Conservation (phyloP, 2,113 vertebrate genomes). For the Hippolais icterina region DNA sequence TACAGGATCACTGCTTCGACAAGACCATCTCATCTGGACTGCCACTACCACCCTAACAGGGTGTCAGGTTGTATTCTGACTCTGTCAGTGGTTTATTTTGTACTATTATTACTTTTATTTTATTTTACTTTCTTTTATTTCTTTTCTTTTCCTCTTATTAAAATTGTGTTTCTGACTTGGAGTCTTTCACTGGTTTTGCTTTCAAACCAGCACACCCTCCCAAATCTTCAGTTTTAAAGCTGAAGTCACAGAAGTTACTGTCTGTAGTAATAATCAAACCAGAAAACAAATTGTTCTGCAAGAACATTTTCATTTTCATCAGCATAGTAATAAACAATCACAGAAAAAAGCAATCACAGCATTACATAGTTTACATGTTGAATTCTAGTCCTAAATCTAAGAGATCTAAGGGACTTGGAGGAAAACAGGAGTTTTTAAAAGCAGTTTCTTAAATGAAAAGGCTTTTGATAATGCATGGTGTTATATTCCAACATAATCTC, state of each 20-base stretch:
- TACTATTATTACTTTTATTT: too few relatives aligned
- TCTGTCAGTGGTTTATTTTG: too few relatives aligned
- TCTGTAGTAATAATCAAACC: not conserved
- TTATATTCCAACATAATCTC: not conserved
- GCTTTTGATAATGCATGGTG: not conserved
- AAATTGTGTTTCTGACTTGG: too few relatives aligned
- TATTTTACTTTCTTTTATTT: too few relatives aligned
- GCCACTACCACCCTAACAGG: too few relatives aligned
- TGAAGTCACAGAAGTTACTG: not conserved
- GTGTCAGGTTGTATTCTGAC: too few relatives aligned
- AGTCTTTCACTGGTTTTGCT: too few relatives aligned
- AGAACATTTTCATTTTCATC: not conserved
- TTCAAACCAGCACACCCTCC: too few relatives aligned
- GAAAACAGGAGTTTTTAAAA: not conserved
- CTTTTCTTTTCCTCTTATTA: too few relatives aligned
- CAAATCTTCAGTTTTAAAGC: not conserved
- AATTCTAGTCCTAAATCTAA: not conserved
- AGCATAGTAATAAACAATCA: not conserved
- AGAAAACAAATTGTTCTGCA: not conserved
- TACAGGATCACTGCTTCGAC: too few relatives aligned
- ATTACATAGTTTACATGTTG: not conserved
- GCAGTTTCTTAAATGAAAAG: not conserved
- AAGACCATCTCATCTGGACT: too few relatives aligned
- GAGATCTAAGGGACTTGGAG: not conserved
- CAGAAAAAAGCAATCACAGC: not conserved